phyloP scores from a whole-genome alignment of 2,888 invertebrate species.

The Trichogramma evanescens region DNA sequence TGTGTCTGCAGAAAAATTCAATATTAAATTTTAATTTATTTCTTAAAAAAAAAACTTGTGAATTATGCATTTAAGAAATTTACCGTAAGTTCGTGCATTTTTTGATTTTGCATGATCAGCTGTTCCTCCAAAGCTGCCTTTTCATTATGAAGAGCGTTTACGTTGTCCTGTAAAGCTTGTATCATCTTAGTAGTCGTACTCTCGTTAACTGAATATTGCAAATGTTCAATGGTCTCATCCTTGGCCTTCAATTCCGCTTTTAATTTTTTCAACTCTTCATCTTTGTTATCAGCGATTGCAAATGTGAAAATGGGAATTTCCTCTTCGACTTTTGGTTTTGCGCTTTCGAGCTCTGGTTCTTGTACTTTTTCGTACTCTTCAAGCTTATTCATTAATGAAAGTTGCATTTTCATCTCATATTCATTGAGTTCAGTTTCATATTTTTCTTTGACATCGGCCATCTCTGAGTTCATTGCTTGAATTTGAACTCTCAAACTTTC shows the following conservation, averaged over 20 bases:
- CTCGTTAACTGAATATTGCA: slow-evolving; percentile 60
- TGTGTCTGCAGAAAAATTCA: too few relatives aligned
- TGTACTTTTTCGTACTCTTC: too few relatives aligned
- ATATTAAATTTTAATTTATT: too few relatives aligned
- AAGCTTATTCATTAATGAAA: too few relatives aligned
- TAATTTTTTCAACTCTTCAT: slow-evolving; percentile 24
- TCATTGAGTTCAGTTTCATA: too few relatives aligned
- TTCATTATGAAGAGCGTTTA: slow-evolving; percentile 36
- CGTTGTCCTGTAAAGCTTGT: slow-evolving; percentile 44
- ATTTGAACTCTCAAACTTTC: too few relatives aligned
- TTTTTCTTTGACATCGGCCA: too few relatives aligned
- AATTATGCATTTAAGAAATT: neutral
- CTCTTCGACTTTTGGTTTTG: slow-evolving; percentile 41
- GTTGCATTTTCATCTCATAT: too few relatives aligned
- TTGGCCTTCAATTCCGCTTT: slow-evolving; percentile 52
- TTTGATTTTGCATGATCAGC: slow-evolving; percentile 23
- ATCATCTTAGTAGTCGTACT: slow-evolving; percentile 38
- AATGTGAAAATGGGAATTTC: slow-evolving; percentile 31
- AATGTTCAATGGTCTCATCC: slow-evolving; percentile 65
- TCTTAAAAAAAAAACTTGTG: too few relatives aligned
- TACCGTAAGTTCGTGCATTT: slow-evolving; percentile 11
- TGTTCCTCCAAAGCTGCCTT: slow-evolving; percentile 31
- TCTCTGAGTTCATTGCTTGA: too few relatives aligned
- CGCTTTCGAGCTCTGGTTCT: neutral
- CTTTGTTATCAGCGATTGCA: slow-evolving; percentile 22